Evolutionary conservation across 2,113 vertebrate genomes (phyloP).

Genomic region (Gallinago media): DNA sequence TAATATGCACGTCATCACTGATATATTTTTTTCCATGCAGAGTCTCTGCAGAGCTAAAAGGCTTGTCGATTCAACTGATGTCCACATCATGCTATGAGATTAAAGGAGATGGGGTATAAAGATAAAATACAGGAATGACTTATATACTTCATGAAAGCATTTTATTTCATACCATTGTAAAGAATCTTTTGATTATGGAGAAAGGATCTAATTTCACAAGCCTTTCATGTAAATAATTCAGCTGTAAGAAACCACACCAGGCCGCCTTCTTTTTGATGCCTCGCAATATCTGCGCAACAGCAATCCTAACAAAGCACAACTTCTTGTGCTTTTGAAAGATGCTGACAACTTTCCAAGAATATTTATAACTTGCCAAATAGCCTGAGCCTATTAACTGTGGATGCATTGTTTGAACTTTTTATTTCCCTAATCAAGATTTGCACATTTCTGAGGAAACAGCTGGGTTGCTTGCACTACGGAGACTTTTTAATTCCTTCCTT

Average conservation of each 20-base stretch:
- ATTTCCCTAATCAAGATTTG: not conserved
- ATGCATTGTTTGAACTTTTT: not conserved
- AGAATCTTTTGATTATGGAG: constrained; percentile 50
- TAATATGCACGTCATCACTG: not conserved
- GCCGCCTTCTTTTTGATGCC: constrained; percentile 40
- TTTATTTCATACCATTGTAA: constrained; percentile 37
- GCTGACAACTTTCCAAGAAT: not conserved
- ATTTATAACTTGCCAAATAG: constrained; percentile 15
- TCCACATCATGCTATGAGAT: constrained; percentile 12
- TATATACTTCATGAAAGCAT: not conserved
- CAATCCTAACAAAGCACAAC: constrained; percentile 31
- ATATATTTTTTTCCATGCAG: not conserved
- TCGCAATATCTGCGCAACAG: not conserved
- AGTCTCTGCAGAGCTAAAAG: constrained; percentile 40
- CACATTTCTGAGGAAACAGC: not conserved
- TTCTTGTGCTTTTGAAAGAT: not conserved
- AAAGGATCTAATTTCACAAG: constrained; percentile 52
- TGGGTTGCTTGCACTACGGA: not conserved
- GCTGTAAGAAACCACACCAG: constrained; percentile 15
- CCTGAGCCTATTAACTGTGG: not conserved
- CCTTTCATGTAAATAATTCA: constrained; percentile 64
- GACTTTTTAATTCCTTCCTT: not conserved
- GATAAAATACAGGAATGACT: constrained; percentile 38
- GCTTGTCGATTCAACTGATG: not conserved
- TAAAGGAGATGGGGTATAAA: constrained; percentile 28